Conservation (phyloP, 2,113 vertebrate species). For the Pachycephala philippinensis region DNA sequence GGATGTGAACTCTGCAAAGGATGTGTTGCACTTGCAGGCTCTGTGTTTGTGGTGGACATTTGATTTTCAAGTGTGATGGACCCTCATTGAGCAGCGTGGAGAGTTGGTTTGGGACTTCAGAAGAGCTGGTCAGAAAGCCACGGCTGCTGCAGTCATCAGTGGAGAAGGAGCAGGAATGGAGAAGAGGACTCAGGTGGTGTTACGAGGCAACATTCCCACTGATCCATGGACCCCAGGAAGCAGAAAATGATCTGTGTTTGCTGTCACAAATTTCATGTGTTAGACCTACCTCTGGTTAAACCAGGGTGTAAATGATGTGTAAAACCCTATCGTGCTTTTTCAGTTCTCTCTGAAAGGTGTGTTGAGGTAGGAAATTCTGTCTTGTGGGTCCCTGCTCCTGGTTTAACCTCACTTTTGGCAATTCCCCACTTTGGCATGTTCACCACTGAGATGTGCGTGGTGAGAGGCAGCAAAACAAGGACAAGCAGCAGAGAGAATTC, state of each 20-base stretch:
- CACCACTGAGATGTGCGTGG: fast-evolving
- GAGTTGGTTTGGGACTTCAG: neutral
- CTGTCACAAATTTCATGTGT: neutral
- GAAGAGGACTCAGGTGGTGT: fast-evolving
- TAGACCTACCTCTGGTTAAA: neutral
- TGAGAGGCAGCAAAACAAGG: neutral
- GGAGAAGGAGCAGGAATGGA: neutral
- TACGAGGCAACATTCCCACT: neutral
- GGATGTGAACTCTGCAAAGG: neutral
- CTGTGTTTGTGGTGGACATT: neutral
- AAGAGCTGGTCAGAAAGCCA: neutral
- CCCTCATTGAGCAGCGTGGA: neutral
- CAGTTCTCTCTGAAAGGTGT: neutral
- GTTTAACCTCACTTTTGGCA: neutral
- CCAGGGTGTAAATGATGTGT: neutral
- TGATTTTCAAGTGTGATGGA: neutral
- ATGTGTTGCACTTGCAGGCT: neutral
- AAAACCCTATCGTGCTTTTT: neutral
- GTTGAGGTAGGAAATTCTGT: neutral
- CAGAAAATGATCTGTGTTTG: neutral
- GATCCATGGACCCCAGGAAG: neutral
- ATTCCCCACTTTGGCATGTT: neutral
- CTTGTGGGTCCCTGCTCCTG: neutral
- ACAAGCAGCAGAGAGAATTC: neutral
- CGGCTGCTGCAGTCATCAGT: fast-evolving